phyloP scores from a whole-genome alignment of 2,113 vertebrate genomes.

The Gavialis gangeticus region DNA sequence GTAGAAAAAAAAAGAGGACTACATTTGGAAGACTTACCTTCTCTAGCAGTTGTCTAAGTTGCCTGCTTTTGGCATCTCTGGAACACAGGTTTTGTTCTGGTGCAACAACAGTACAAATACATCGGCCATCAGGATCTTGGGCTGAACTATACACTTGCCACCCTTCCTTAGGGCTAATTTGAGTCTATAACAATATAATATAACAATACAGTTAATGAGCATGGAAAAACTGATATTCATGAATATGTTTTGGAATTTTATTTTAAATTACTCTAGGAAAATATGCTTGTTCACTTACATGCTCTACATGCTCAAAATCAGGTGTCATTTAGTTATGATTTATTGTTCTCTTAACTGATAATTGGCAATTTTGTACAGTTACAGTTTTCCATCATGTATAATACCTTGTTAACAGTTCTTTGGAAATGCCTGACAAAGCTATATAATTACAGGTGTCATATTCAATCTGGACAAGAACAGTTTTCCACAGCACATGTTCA shows the following conservation, averaged over 20 bases:
- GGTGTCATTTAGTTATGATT: neutral
- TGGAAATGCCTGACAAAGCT: neutral
- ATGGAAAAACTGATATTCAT: neutral
- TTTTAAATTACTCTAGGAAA: neutral
- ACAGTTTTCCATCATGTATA: neutral
- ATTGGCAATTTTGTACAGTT: neutral
- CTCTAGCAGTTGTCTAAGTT: conserved; percentile 95
- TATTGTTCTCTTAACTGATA: neutral
- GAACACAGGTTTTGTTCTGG: conserved; percentile 97
- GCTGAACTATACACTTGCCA: conserved; percentile 99
- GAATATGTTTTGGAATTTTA: neutral
- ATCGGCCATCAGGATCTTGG: conserved; percentile 95
- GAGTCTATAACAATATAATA: conserved; percentile 83
- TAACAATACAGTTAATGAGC: neutral
- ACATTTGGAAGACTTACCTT: conserved; percentile 84
- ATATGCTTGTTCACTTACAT: neutral
- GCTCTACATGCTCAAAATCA: neutral
- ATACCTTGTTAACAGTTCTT: neutral
- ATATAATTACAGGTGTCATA: neutral
- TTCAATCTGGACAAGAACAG: neutral
- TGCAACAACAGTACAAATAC: conserved; percentile 98
- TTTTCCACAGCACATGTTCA: neutral
- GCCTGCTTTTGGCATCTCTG: conserved; percentile 95
- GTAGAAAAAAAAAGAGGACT: neutral
- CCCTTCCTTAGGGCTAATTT: conserved; percentile 94